Conservation (phyloP, 2,888 invertebrate species). For the Sericinus montela region DNA sequence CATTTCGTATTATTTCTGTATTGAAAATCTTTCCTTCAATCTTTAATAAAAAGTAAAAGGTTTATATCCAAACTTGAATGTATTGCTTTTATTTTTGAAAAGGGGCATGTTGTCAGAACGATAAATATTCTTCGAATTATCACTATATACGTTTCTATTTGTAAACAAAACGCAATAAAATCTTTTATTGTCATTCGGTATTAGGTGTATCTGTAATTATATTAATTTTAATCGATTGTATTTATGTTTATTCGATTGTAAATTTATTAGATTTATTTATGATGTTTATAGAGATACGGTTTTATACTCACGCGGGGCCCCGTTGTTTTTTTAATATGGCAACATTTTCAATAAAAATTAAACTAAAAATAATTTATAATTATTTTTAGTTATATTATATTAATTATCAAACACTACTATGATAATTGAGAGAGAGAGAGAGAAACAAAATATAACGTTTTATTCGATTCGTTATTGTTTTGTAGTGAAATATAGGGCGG, state of each 20-base stretch:
- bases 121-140: not conserved
- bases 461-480: no score
- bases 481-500: not conserved
- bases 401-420: not conserved
- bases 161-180: conserved; percentile 34
- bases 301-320: conserved; percentile 43
- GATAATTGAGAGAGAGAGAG: no score
- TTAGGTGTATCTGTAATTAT: conserved; percentile 52
- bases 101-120: conserved; percentile 12
- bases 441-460: no score
- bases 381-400: no score
- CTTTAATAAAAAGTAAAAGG: no score
- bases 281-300: conserved; percentile 51
- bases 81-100: no score
- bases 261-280: conserved; percentile 62
- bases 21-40: no score
- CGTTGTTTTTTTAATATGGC: conserved; percentile 5
- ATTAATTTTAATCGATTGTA: conserved; percentile 45
- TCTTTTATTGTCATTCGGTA: conserved; percentile 46
- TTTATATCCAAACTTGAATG: no score
- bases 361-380: no score
- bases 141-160: conserved; percentile 22
- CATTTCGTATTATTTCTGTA: no score
- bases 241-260: conserved; percentile 58
- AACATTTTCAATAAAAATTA: not conserved